These are phyloP conservation scores for Hemibagrus guttatus DNA, from an alignment of 2,797 vertebrate species.

Conservation along the genomic window DNA sequence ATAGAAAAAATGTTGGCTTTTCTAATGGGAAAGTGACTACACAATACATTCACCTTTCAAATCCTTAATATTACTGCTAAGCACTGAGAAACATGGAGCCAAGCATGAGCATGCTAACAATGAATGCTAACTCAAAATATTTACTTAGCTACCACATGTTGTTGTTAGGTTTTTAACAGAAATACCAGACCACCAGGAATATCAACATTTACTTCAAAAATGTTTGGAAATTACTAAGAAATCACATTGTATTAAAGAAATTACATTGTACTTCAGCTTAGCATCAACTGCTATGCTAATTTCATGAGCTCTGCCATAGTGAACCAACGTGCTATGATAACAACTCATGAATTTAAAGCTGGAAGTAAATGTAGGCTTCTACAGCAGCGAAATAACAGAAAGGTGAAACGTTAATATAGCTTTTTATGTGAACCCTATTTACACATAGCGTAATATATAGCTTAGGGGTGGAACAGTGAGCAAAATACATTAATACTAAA, in stretches of 20 bases:
- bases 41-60: background rate
- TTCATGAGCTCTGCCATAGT: background rate
- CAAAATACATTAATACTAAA: background rate
- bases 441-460: background rate
- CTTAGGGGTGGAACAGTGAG: background rate
- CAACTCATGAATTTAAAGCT: background rate
- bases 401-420: background rate
- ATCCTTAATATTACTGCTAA: background rate
- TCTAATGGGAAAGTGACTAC: background rate
- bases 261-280: background rate
- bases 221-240: background rate
- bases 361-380: background rate
- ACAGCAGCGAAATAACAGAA: background rate
- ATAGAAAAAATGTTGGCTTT: background rate
- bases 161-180: background rate
- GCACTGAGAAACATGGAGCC: background rate
- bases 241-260: background rate
- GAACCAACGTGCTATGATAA: background rate
- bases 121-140: background rate
- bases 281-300: background rate
- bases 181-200: background rate
- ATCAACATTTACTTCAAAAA: background rate
- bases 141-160: background rate
- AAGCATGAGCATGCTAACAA: background rate
- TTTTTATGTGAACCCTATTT: background rate